Evolutionary conservation across 2,797 vertebrate genomes (phyloP).

Genomic region (Mormyrops boulengeri): DNA sequence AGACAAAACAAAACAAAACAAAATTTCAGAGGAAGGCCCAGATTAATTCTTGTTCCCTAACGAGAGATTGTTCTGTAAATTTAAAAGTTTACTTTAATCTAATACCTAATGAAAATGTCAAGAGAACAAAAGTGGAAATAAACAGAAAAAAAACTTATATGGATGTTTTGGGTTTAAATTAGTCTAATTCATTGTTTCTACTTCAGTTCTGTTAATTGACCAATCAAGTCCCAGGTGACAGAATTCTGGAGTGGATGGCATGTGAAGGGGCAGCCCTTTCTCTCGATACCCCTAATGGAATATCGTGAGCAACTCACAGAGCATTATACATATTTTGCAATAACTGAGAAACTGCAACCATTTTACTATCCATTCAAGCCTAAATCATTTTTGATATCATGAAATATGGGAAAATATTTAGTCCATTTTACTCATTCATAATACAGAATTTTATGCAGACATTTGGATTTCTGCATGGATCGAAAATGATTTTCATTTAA

Average conservation of each 20-base stretch:
- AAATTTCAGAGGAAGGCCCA: background rate
- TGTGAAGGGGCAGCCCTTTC: background rate
- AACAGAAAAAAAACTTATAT: background rate
- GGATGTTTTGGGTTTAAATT: background rate
- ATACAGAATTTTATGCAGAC: background rate
- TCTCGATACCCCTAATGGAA: background rate
- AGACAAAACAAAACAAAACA: background rate
- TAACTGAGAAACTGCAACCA: background rate
- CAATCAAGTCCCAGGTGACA: background rate
- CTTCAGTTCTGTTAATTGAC: background rate
- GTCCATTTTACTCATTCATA: background rate
- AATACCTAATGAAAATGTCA: background rate
- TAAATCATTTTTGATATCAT: background rate
- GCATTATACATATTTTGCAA: background rate
- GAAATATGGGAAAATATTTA: background rate
- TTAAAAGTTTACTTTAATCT: background rate
- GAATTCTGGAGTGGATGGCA: background rate
- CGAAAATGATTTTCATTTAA: background rate
- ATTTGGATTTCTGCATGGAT: background rate
- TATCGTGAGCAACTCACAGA: background rate
- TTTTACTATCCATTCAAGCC: background rate
- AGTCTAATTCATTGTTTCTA: background rate
- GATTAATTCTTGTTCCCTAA: background rate
- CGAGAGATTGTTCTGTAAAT: background rate
- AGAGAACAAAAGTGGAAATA: background rate